Conservation (phyloP, 2,888 invertebrate genomes). For the Drosophila ezoana region DNA sequence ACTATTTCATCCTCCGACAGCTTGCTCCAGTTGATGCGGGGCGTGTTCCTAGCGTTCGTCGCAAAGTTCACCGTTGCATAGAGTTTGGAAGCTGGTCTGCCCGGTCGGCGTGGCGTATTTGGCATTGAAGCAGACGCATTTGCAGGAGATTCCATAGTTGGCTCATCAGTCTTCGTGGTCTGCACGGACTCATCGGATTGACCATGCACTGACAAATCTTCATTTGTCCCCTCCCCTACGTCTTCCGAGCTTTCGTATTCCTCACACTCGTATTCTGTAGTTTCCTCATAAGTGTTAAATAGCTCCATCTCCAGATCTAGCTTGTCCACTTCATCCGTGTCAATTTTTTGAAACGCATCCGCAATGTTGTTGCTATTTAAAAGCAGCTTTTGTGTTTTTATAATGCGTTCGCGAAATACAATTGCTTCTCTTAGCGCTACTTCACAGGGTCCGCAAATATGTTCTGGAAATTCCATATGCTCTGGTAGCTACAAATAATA, state of each 20-base stretch:
- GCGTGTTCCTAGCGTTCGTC: conserved; percentile 35
- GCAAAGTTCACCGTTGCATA: conserved; percentile 54
- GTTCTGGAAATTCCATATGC: conserved; percentile 38
- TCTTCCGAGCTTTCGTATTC: conserved; percentile 1
- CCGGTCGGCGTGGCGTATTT: background rate
- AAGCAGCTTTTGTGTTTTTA: conserved; percentile 61
- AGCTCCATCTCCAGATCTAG: background rate
- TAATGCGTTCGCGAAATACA: conserved; percentile 60
- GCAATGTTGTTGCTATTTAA: conserved; percentile 16
- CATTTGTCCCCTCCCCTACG: background rate
- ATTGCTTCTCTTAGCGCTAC: conserved; percentile 57
- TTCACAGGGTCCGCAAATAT: conserved; percentile 66
- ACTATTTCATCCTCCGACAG: conserved; percentile 64
- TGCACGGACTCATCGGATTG: background rate
- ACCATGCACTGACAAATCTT: background rate
- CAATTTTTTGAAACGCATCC: conserved; percentile 32
- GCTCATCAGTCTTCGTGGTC: conserved; percentile 1
- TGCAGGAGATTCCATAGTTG: background rate
- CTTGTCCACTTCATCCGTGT: conserved; percentile 35
- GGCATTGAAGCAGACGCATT: background rate
- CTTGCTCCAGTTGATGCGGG: conserved; percentile 62
- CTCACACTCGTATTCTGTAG: conserved; percentile 7
- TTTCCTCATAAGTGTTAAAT: conserved; percentile 11
- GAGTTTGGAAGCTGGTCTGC: conserved; percentile 9
- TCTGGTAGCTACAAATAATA: conserved; percentile 39